Base-by-base conservation (phyloP, 2,797 vertebrate species). In the Florisuga fusca region DNA sequence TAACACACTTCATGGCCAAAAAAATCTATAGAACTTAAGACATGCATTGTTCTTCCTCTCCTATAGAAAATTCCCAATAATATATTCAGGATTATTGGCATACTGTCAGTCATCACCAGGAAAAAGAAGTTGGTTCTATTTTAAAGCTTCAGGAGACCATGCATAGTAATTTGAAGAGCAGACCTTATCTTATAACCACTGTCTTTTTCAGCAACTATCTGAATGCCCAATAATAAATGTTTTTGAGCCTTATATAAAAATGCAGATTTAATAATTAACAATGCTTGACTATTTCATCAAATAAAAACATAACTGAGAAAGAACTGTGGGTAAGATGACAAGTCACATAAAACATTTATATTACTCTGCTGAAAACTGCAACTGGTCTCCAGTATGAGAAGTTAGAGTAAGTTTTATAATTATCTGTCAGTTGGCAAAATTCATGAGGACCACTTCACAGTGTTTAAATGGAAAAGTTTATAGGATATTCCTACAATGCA, bases 271-370 rank as follows among this genome's bases (percentile, higher is more conserved):
- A 27, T 17, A 59, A 45, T 12, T 82, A 41, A 51, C 21, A 67
- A 43, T 15, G n/a, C 64, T 76, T 3, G 6, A 9, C 12, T 57
- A 2, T 50, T 84, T 63, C 57, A 68, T 17, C 9, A 33, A 55
- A 19, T 54, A 46, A 48, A 57, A 87, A 57, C 6, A 4, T 8
- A 62, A 34, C 12, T 55, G 29, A 64, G 31, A 53, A 51, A 59
- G 31, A 73, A 62, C 13, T 34, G 12, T 29, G 6, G n/a, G 26
- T 57, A 73, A 50, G 31, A 21, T 64, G 26, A 55, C 63, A 45
- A n/a, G 7, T 74, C 12, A 0, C 16, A 68, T n/a, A 36, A 33
- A 18, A 48, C 0, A 0, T 43, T 43, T 46, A 1, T 45, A 3
- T 51, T 64, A 19, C 12, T 4, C 34, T 63, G 36, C 55, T 86